Conservation (phyloP, 1,140 invertebrate genomes). For the Ladona fulva region DNA sequence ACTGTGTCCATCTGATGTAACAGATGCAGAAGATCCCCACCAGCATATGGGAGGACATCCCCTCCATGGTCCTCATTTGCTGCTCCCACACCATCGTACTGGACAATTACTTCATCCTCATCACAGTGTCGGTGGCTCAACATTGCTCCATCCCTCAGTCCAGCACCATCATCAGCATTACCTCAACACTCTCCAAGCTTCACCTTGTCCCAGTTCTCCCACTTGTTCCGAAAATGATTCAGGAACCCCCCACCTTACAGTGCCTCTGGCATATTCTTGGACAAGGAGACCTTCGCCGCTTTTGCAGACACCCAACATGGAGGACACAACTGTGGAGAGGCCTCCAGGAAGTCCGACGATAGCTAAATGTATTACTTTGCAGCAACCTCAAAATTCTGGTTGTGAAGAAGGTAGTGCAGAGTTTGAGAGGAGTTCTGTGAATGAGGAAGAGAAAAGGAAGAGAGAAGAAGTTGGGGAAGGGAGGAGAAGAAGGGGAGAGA, state of each 20-base stretch:
- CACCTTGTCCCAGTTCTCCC: not conserved
- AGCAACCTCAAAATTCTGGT: not conserved
- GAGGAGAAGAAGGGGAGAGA: not conserved
- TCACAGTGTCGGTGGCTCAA: slow-evolving; percentile 21
- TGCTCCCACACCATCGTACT: slow-evolving; percentile 38
- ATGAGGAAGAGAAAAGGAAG: not conserved
- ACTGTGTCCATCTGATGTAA: slow-evolving; percentile 50
- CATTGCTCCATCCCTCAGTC: slow-evolving; percentile 15
- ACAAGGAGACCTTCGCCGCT: not conserved
- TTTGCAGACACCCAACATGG: not conserved
- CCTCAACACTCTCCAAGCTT: not conserved
- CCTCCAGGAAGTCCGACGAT: slow-evolving; percentile 28
- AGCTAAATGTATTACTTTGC: slow-evolving; percentile 18
- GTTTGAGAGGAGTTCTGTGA: not conserved
- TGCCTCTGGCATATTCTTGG: not conserved
- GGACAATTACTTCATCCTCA: not conserved
- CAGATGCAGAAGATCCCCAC: slow-evolving; percentile 50
- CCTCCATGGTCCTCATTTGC: slow-evolving; percentile 39
- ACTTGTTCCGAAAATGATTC: not conserved
- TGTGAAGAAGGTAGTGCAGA: not conserved
- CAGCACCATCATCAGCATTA: not conserved
- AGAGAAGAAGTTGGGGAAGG: not conserved
- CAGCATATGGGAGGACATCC: slow-evolving; percentile 18
- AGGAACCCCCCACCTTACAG: not conserved
- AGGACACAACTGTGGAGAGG: slow-evolving; percentile 22